A percentile compares a stretch with the other conserved stretches of the same genome.
Conservation (phyloP, 2,888 invertebrate species). For the Hyposoter didymator region DNA sequence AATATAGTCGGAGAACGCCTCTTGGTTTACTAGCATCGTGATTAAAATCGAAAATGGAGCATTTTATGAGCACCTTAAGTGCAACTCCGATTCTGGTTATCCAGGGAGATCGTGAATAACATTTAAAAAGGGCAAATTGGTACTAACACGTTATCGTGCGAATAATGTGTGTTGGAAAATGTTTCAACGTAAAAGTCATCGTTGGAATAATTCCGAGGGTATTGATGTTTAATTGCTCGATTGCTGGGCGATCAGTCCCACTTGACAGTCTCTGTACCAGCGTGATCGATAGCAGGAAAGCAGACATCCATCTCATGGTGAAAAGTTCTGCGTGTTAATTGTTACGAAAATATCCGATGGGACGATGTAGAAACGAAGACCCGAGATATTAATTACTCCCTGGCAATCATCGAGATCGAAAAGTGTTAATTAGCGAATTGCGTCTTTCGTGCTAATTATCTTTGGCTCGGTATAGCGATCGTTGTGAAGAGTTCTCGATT, state of each 20-base stretch:
- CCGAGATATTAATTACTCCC: slow-evolving; percentile 54
- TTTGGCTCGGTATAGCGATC: slow-evolving; percentile 2
- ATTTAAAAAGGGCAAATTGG: slow-evolving; percentile 14
- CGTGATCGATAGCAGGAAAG: not conserved
- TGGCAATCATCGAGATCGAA: slow-evolving; percentile 53
- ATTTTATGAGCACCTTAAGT: slow-evolving; percentile 34
- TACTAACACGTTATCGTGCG: not conserved
- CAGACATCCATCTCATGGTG: slow-evolving; percentile 12
- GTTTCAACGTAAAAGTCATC: not conserved
- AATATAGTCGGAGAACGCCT: slow-evolving; percentile 14
- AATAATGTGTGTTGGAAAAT: not conserved
- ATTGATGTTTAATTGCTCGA: not conserved
- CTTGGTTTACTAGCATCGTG: not conserved
- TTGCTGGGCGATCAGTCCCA: not conserved
- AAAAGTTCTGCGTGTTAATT: slow-evolving; percentile 21
- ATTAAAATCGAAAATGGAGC: not conserved
- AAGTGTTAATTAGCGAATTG: slow-evolving; percentile 65
- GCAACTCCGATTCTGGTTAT: not conserved
- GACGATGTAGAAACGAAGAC: slow-evolving; percentile 13
- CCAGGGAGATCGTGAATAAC: slow-evolving; percentile 8
- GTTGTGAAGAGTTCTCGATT: slow-evolving; percentile 24
- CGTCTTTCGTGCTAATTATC: slow-evolving; percentile 15
- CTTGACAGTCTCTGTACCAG: not conserved
- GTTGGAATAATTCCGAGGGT: not conserved
- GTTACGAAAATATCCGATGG: not conserved